Evolutionary conservation across 2,113 vertebrate species (phyloP).

Genomic region (Cygnus buccinator): DNA sequence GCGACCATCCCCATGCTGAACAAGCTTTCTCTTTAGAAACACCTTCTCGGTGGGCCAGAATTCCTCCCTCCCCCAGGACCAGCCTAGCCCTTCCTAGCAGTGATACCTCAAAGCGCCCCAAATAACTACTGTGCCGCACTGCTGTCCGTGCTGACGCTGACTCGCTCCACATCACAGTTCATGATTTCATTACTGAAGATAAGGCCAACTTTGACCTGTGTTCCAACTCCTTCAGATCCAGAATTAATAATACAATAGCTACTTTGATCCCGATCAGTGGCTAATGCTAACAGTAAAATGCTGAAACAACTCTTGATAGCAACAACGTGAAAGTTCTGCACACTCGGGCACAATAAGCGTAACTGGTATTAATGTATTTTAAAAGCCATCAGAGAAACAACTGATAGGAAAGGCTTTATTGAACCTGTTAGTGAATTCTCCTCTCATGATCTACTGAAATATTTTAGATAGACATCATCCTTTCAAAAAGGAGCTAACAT

Average conservation of each 20-base stretch:
- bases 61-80: not conserved
- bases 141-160: rapidly evolving
- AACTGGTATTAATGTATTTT: not conserved
- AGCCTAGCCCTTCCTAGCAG: not conserved
- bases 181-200: not conserved
- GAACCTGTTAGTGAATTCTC: not conserved
- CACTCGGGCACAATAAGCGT: not conserved
- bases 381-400: not conserved
- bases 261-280: not conserved
- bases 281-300: not conserved
- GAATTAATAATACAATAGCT: not conserved
- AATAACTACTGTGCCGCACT: not conserved
- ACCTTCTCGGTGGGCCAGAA: not conserved
- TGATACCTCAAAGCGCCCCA: not conserved
- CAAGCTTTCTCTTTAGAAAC: not conserved
- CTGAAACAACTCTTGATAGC: not conserved
- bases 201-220: constrained; percentile 1
- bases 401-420: not conserved
- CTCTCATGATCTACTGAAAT: not conserved
- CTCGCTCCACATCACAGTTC: not conserved
- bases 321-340: not conserved
- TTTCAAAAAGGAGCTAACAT: not conserved
- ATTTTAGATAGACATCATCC: not conserved
- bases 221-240: not conserved
- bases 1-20: not conserved